phyloP scores from a whole-genome alignment of 2,113 vertebrate genomes.

The Lepus europaeus region DNA sequence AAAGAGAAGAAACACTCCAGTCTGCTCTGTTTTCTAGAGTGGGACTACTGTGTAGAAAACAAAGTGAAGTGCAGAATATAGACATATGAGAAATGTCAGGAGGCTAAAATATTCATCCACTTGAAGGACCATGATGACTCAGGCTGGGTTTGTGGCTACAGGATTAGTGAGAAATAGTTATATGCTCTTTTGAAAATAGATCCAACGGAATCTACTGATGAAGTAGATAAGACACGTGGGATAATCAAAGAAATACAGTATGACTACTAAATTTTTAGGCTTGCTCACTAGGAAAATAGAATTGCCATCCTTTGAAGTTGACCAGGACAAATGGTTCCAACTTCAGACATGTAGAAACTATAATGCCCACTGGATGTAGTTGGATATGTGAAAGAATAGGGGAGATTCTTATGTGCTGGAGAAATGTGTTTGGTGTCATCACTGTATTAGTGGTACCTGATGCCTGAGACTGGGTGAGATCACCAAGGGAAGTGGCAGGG shows the following conservation, averaged over 20 bases:
- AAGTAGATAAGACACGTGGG: not conserved
- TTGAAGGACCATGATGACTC: not conserved
- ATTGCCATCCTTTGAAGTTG: not conserved
- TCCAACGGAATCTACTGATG: not conserved
- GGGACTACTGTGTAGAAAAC: not conserved
- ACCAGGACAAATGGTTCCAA: not conserved
- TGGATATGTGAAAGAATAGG: not conserved
- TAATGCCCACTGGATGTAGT: not conserved
- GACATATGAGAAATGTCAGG: not conserved
- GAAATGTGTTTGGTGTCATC: not conserved
- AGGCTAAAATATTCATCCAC: not conserved
- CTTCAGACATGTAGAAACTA: not conserved
- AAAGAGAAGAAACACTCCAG: not conserved
- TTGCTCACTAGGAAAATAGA: not conserved
- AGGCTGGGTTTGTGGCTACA: not conserved
- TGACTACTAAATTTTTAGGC: not conserved
- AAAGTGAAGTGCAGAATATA: not conserved
- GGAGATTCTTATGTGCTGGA: not conserved
- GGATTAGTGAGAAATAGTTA: conserved; percentile 1
- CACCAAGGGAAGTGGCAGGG: not conserved
- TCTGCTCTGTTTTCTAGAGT: not conserved
- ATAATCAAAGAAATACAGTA: not conserved
- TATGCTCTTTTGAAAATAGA: not conserved
- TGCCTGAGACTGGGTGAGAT: not conserved
- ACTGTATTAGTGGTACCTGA: not conserved